These are phyloP conservation scores for Brachionus sp. DNA, from an alignment of 1,140 invertebrate species.

Conservation along the genomic window DNA sequence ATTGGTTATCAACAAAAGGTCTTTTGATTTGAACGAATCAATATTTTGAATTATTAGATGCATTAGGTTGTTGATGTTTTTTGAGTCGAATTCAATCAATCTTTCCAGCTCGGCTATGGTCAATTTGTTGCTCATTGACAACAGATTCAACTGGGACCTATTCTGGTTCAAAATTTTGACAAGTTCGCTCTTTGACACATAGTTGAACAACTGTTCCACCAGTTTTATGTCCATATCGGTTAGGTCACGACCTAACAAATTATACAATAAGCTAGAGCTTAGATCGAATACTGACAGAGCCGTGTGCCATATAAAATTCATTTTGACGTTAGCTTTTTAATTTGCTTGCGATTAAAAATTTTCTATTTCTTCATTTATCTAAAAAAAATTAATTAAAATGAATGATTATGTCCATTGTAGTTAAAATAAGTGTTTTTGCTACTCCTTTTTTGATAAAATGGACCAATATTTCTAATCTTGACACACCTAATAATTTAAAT, in stretches of 20 bases:
- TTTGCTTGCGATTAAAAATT: neutral
- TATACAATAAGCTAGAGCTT: slow-evolving; percentile 8
- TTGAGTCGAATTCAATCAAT: neutral
- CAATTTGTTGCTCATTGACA: neutral
- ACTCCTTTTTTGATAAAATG: no score
- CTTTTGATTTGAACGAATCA: slow-evolving; percentile 1
- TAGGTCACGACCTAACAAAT: slow-evolving; percentile 34
- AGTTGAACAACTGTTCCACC: slow-evolving; percentile 12
- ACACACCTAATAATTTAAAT: no score
- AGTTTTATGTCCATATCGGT: slow-evolving; percentile 21
- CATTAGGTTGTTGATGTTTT: neutral
- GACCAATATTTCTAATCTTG: no score
- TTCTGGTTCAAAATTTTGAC: neutral
- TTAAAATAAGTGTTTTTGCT: no score
- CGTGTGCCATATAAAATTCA: slow-evolving; percentile 41
- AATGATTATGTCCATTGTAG: no score
- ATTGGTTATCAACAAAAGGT: slow-evolving; percentile 11
- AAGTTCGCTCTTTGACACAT: neutral
- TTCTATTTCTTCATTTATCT: slow-evolving; percentile 26
- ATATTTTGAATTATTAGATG: neutral
- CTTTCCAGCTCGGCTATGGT: neutral
- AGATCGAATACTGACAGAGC: slow-evolving; percentile 26
- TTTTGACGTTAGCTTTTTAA: neutral
- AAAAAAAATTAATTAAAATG: neutral
- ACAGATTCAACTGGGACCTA: neutral